These are phyloP conservation scores for Trachelus stipa DNA, from an alignment of 2,888 invertebrate genomes.

Conservation along the genomic window DNA sequence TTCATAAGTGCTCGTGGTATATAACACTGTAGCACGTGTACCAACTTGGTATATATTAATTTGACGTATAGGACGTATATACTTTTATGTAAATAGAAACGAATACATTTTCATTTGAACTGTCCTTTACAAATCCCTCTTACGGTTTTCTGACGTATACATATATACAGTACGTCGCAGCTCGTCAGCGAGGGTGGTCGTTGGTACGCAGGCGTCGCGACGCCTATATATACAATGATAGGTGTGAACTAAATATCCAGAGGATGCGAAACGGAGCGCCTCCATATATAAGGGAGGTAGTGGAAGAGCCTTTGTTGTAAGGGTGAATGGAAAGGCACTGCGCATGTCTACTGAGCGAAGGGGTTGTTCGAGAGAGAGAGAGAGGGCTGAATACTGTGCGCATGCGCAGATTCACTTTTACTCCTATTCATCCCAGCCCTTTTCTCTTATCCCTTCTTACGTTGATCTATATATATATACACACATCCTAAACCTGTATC, in stretches of 20 bases:
- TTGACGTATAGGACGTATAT: not conserved
- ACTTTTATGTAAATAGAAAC: not conserved
- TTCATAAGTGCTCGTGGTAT: not conserved
- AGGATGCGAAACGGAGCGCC: conserved; percentile 30
- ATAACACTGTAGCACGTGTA: not conserved
- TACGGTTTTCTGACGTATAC: not conserved
- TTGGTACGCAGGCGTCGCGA: conserved; percentile 53
- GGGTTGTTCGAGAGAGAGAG: conserved; percentile 22
- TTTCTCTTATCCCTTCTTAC: conserved; percentile 24
- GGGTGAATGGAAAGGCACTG: conserved; percentile 13
- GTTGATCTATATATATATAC: conserved; percentile 12
- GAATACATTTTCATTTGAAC: not conserved
- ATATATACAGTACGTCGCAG: not conserved
- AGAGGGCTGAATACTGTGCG: conserved; percentile 30
- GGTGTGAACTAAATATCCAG: conserved; percentile 59
- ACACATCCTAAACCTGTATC: conserved; percentile 12
- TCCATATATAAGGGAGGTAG: conserved; percentile 38
- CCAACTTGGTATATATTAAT: not conserved
- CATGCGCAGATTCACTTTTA: conserved; percentile 57
- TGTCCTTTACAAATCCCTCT: not conserved
- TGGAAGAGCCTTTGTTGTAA: conserved; percentile 6
- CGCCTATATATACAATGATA: conserved; percentile 58
- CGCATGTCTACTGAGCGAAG: conserved; percentile 29
- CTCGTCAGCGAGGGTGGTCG: not conserved
- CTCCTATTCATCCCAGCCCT: conserved; percentile 38